Evolutionary conservation across 2,113 vertebrate species (phyloP).

Genomic region (Globicephala melas): DNA sequence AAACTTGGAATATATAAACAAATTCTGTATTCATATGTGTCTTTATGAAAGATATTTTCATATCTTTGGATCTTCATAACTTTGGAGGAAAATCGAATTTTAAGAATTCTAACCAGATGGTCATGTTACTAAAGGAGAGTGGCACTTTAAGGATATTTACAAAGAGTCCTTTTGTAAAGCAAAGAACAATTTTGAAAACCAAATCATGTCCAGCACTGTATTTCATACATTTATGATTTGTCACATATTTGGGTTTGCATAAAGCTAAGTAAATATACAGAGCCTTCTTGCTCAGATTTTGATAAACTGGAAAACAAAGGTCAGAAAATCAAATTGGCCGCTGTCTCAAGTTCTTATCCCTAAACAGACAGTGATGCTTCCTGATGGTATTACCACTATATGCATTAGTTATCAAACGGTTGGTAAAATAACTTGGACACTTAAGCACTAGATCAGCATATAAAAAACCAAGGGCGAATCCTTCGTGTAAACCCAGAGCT

Average conservation of each 20-base stretch:
- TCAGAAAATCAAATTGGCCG: background rate
- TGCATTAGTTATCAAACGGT: background rate
- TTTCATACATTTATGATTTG: background rate
- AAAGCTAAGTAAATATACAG: background rate
- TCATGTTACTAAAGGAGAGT: conserved; percentile 42
- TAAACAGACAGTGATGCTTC: background rate
- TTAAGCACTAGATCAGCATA: background rate
- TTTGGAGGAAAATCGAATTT: conserved; percentile 46
- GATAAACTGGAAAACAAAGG: background rate
- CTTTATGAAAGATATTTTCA: conserved; percentile 27
- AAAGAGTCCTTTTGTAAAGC: background rate
- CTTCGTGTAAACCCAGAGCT: background rate
- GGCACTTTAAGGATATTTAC: conserved; percentile 50
- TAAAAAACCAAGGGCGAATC: background rate
- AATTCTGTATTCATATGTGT: background rate
- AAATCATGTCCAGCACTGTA: background rate
- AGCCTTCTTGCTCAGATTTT: background rate
- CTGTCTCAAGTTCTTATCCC: background rate
- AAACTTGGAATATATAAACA: background rate
- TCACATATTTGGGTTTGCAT: background rate
- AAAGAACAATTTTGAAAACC: conserved; percentile 42
- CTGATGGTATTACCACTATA: background rate
- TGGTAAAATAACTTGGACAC: background rate
- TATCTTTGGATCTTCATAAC: background rate
- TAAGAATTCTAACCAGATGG: conserved; percentile 51